Conservation (phyloP, 2,797 vertebrate species). For the Platyrinchus mystaceus region DNA sequence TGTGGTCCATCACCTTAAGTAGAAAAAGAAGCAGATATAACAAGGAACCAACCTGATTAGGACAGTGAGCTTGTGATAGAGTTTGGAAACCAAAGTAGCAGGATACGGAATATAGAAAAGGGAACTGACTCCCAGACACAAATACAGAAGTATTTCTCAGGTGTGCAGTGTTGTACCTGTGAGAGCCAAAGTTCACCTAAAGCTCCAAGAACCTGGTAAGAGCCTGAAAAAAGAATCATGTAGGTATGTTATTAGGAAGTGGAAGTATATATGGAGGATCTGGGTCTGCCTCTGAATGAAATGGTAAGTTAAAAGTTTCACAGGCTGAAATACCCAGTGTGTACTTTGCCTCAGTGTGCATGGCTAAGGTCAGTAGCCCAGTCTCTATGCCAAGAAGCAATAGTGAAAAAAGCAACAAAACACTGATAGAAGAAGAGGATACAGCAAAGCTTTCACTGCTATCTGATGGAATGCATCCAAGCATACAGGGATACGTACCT, state of each 20-base stretch:
- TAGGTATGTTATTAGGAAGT: neutral
- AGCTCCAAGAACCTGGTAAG: neutral
- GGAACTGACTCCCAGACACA: neutral
- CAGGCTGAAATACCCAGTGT: neutral
- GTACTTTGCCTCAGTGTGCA: neutral
- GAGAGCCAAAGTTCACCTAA: neutral
- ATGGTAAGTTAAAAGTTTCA: neutral
- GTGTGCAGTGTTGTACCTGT: neutral
- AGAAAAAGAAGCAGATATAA: neutral
- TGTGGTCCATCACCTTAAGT: neutral
- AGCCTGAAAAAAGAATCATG: neutral
- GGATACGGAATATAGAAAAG: neutral
- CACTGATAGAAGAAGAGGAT: neutral
- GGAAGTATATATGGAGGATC: neutral
- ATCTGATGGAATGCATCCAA: neutral
- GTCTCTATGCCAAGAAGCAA: neutral
- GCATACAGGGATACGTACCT: neutral
- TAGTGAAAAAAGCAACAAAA: neutral
- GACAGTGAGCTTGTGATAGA: neutral
- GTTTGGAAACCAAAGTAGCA: neutral
- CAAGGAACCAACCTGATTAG: neutral
- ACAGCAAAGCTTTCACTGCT: neutral
- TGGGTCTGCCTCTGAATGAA: neutral
- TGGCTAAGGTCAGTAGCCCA: neutral
- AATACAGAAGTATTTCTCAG: neutral